A percentile compares a stretch with the other conserved stretches of the same genome.
These are phyloP conservation scores for Caenorhabditis tropicalis DNA, from an alignment of 1,140 invertebrate species.

Conservation along the genomic window DNA sequence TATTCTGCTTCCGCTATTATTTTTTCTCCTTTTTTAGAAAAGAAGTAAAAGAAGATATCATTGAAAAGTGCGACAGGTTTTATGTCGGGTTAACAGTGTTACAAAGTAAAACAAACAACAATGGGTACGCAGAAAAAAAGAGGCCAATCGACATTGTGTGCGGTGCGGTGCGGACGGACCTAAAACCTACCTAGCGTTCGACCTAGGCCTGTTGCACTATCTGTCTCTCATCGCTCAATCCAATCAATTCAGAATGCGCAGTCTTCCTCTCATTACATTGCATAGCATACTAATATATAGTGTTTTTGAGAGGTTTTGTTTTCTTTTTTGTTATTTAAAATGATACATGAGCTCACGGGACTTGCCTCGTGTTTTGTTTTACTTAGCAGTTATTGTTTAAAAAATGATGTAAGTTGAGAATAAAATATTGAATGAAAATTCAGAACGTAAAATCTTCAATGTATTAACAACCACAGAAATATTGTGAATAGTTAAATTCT, in stretches of 20 bases:
- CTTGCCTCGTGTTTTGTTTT: background rate
- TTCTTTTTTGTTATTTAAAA: background rate
- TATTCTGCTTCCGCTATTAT: background rate
- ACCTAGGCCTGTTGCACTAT: background rate
- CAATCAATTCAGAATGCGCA: background rate
- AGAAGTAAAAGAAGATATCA: background rate
- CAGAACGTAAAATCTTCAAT: too few species aligned
- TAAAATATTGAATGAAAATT: too few species aligned
- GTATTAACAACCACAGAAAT: too few species aligned
- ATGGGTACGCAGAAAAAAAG: background rate
- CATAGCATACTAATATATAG: too few species aligned
- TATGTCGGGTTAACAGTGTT: background rate
- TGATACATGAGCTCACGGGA: conserved; percentile 36
- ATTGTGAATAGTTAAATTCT: too few species aligned
- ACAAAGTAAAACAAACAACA: background rate
- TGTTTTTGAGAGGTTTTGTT: background rate
- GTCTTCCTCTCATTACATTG: background rate
- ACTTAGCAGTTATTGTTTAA: too few species aligned
- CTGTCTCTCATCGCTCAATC: background rate
- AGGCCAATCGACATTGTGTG: background rate
- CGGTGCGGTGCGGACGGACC: background rate
- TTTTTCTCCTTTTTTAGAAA: background rate
- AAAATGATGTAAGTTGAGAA: background rate
- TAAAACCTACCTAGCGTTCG: background rate
- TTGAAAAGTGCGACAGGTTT: too few species aligned